Base-by-base conservation (phyloP, 2,888 invertebrate species). In the Ophonus ardosiacus region DNA sequence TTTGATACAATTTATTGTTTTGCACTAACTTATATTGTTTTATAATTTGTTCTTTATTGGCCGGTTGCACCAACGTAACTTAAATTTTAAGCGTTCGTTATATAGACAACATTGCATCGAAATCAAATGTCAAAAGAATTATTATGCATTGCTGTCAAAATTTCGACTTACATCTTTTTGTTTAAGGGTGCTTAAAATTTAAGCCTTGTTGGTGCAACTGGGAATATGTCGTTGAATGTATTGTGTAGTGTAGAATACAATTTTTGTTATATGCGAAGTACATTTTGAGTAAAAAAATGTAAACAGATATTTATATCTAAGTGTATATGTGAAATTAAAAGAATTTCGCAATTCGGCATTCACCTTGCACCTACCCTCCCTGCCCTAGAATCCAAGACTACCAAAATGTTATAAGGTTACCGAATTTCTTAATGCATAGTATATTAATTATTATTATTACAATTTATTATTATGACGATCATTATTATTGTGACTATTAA, bases 401-500 rank as follows among this genome's bases (percentile, higher is more conserved):
- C 84, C 84, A 84, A 84, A 84, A 84, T 65, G 78, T 84, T 84
- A 84, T 78, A 57, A 84, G 76, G 84, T 84, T 84, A 84, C 84
- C 84, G 84, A 84, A 74, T 84, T 84, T 84, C 63, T 78, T 84
- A 78, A 78, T 57, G 17, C 59, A 84, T 78, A 84, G 40, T 78
- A 84, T 84, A 78, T 63, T 84, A 83, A 65, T 68, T 56, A 83
- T 74, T 83, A 83, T 83, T 83, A 83, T 83, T 81, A 81, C 63
- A 61, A 81, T 81, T 81, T 61, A 81, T 81, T 83, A 84, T 74
- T 51, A 84, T 61, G 59, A 76, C 61, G 21, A 84, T 84, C 51
- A 84, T 84, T 78, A 84, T 74, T 74, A 74, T 84, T 76, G 74
- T 82, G 71, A 82, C 31, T 74, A 82, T 82, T 40, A 81, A 51